Evolutionary conservation across 2,113 vertebrate species (phyloP).

Genomic region (Lagenorhynchus albirostris): DNA sequence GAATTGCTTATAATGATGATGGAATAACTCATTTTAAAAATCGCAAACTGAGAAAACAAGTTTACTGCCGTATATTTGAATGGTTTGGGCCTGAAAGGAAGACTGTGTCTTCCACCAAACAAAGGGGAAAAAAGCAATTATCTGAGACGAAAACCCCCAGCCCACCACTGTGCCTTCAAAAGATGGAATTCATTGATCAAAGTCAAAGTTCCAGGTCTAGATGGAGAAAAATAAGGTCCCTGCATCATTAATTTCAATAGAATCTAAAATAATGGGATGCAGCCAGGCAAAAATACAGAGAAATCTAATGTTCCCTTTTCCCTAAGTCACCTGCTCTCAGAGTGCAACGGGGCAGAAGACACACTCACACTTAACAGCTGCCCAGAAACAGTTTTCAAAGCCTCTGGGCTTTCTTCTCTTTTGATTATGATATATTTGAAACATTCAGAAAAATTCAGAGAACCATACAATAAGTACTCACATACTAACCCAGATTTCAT

Average conservation of each 20-base stretch:
- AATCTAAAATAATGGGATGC: conserved; percentile 48
- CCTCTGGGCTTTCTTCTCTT: background rate
- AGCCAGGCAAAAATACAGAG: background rate
- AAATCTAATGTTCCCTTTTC: conserved; percentile 24
- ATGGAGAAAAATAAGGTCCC: conserved; percentile 53
- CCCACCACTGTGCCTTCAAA: conserved; percentile 50
- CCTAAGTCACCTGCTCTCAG: background rate
- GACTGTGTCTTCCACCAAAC: conserved; percentile 36
- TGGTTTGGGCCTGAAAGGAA: conserved; percentile 47
- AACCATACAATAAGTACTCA: background rate
- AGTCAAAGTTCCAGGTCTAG: conserved; percentile 51
- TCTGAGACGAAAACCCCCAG: conserved; percentile 32
- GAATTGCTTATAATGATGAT: conserved; percentile 60
- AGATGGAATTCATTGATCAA: conserved; percentile 73
- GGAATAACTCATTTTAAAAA: conserved; percentile 62
- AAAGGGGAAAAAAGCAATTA: conserved; percentile 70
- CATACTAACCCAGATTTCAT: background rate
- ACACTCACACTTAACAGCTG: background rate
- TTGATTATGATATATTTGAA: background rate
- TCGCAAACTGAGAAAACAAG: conserved; percentile 51
- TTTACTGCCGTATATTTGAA: conserved; percentile 61
- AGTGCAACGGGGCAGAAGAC: background rate
- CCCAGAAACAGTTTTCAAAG: background rate
- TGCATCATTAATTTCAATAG: conserved; percentile 61
- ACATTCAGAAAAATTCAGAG: background rate